These are phyloP conservation scores for Caenorhabditis remanei DNA, from an alignment of 1,140 invertebrate species.

Conservation along the genomic window DNA sequence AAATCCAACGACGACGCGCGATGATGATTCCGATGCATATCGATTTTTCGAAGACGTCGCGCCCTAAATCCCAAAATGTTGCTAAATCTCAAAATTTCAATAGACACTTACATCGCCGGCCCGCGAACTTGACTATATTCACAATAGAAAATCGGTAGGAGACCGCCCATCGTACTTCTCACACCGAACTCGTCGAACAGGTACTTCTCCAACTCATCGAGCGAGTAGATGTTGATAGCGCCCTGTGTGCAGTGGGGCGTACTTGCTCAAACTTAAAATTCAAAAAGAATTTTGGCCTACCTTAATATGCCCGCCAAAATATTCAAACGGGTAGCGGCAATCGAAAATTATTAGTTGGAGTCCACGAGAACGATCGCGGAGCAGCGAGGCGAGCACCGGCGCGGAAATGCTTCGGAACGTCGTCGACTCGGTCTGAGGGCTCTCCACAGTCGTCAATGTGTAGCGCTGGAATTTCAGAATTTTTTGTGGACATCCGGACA, in stretches of 20 bases:
- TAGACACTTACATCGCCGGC: constrained; percentile 1
- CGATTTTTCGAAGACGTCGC: constrained; percentile 47
- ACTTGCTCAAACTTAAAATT: too few species aligned
- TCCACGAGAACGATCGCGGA: constrained; percentile 21
- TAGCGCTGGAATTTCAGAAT: constrained; percentile 10
- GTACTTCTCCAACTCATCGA: constrained; percentile 12
- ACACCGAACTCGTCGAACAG: constrained; percentile 36
- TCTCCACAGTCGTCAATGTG: neutral
- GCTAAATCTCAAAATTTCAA: too few species aligned
- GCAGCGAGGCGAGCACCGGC: neutral
- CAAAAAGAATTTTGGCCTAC: neutral
- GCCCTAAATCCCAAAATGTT: too few species aligned
- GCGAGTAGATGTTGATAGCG: constrained; percentile 12
- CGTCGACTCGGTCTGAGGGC: neutral
- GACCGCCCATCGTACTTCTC: neutral
- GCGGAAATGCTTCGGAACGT: constrained; percentile 36
- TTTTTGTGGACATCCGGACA: too few species aligned
- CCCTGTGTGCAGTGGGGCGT: neutral
- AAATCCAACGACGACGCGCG: constrained; percentile 6
- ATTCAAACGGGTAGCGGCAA: constrained; percentile 45
- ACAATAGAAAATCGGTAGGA: constrained; percentile 18
- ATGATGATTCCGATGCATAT: constrained; percentile 31
- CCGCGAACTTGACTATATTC: constrained; percentile 39
- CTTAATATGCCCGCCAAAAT: constrained; percentile 47
- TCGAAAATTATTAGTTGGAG: constrained; percentile 42